These are phyloP conservation scores for Pristionchus maxplancki DNA, from an alignment of 2,888 invertebrate species.

Conservation along the genomic window DNA sequence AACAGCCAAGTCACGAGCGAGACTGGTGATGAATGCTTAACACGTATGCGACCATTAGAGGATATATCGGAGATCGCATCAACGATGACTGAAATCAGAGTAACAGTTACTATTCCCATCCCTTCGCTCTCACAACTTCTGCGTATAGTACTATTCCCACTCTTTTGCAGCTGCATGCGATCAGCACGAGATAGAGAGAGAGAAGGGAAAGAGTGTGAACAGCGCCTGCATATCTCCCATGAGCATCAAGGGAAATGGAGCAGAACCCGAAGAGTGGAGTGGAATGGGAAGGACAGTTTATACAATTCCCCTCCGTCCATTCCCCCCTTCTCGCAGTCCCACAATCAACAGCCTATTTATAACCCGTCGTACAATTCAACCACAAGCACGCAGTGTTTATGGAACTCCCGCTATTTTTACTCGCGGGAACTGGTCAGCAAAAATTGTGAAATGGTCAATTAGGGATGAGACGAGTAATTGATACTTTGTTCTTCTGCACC, in stretches of 20 bases:
- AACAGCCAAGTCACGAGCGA: neutral
- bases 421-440: neutral
- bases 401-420: neutral
- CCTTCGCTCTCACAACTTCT: neutral
- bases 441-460: neutral
- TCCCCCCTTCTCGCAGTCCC: neutral
- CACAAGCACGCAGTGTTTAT: constrained; percentile 17
- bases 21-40: neutral
- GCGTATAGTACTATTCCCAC: too few relatives aligned
- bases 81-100: neutral
- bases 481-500: neutral
- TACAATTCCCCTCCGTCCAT: constrained; percentile 23
- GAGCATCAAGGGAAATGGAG: neutral
- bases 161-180: neutral
- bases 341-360: constrained; percentile 20
- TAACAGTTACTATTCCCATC: neutral
- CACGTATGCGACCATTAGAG: too few relatives aligned
- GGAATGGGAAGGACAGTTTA: constrained; percentile 34
- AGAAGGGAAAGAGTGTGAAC: neutral
- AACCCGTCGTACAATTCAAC: neutral
- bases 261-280: neutral
- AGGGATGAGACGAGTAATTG: neutral
- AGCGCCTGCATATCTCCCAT: neutral
- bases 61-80: neutral
- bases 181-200: neutral